Evolutionary conservation across 2,888 invertebrate species (phyloP).

Genomic region (Caenorhabditis sinica): DNA sequence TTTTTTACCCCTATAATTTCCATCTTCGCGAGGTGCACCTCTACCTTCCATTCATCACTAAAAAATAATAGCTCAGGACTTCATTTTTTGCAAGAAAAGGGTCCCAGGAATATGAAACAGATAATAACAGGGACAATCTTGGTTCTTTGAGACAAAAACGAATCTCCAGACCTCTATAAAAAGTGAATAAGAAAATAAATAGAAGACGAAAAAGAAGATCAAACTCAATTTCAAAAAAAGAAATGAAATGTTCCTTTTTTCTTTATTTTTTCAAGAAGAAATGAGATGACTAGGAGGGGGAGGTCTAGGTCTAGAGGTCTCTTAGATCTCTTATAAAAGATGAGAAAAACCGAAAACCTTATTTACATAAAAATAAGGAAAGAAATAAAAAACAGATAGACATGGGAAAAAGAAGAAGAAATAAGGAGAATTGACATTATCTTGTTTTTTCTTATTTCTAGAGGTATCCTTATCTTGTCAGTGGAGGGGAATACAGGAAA

Average conservation of each 20-base stretch:
- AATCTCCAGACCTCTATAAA: too few relatives aligned
- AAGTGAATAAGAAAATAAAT: too few relatives aligned
- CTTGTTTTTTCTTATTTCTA: conserved; percentile 16
- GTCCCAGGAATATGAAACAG: background rate
- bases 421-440: conserved; percentile 7
- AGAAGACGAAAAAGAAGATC: background rate
- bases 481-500: too few relatives aligned
- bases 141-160: too few relatives aligned
- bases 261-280: background rate
- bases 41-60: background rate
- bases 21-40: background rate
- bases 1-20: background rate
- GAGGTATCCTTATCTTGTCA: background rate
- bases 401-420: background rate
- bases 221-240: conserved; percentile 2
- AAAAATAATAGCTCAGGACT: background rate
- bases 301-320: background rate
- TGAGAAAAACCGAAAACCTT: background rate
- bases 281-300: background rate
- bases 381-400: background rate
- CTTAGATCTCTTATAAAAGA: background rate
- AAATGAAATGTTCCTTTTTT: background rate
- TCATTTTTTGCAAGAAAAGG: too few relatives aligned
- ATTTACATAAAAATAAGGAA: conserved; percentile 5
- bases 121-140: background rate